Conservation (phyloP, 2,113 vertebrate species). For the Indri indri region DNA sequence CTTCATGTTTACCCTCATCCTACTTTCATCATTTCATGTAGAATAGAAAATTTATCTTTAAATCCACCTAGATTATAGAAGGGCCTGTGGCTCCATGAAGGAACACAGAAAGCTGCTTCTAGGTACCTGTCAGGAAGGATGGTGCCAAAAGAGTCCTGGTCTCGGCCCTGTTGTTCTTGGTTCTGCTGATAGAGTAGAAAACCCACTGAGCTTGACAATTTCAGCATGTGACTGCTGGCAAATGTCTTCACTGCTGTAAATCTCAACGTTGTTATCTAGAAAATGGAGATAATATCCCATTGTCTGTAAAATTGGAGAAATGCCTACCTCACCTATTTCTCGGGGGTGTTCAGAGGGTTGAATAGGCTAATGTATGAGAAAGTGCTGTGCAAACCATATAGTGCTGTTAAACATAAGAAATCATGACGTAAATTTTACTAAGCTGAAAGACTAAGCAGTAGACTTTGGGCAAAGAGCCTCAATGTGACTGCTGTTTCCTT, state of each 20-base stretch:
- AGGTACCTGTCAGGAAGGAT: background rate
- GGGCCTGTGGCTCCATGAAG: background rate
- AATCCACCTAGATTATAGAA: background rate
- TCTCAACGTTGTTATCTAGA: background rate
- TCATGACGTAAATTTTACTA: background rate
- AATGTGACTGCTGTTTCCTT: background rate
- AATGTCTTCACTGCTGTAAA: background rate
- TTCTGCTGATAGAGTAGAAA: background rate
- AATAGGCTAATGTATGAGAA: background rate
- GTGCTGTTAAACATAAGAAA: background rate
- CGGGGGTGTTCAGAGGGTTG: background rate
- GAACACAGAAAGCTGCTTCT: background rate
- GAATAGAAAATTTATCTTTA: background rate
- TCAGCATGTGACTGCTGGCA: background rate
- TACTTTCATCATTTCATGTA: background rate
- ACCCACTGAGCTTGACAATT: background rate
- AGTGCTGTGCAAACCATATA: background rate
- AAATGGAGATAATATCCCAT: background rate
- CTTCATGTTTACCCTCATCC: background rate
- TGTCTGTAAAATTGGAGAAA: background rate
- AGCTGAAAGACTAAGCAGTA: background rate
- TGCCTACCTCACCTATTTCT: background rate
- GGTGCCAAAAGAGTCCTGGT: background rate
- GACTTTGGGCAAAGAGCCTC: background rate
- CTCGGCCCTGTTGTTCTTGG: background rate